A percentile compares a stretch with the other conserved stretches of the same genome.
phyloP scores from a whole-genome alignment of 2,888 invertebrate species.

The Pocota personata region DNA sequence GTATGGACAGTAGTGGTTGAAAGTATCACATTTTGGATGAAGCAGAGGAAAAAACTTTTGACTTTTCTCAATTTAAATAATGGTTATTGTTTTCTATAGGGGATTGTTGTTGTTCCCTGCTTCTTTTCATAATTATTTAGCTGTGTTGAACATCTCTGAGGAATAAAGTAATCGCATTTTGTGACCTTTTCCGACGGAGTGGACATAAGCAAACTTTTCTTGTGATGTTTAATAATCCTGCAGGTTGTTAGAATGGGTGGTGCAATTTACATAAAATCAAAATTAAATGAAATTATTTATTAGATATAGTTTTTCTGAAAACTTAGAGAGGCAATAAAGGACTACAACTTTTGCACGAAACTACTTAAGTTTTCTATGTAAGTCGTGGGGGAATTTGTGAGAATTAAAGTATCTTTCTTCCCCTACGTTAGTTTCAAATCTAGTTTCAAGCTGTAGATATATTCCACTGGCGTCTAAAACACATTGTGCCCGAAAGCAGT shows the following conservation, averaged over 20 bases:
- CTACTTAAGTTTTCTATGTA: no score
- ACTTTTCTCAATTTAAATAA: constrained; percentile 18
- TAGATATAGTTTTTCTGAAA: neutral
- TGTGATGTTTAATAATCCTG: neutral
- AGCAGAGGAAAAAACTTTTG: neutral
- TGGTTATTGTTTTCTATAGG: constrained; percentile 25
- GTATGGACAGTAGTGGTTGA: neutral
- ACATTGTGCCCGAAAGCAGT: no score
- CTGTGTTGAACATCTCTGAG: neutral
- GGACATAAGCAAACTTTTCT: neutral
- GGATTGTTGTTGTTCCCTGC: neutral
- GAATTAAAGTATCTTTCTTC: no score
- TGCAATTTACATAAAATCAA: neutral
- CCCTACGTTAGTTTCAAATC: no score
- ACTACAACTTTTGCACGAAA: no score
- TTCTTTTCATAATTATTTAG: constrained; percentile 20
- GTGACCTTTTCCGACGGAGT: neutral
- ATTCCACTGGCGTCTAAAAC: no score
- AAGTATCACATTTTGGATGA: neutral
- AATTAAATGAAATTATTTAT: neutral
- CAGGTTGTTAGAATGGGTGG: neutral
- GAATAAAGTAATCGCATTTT: constrained; percentile 9
- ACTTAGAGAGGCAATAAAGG: no score
- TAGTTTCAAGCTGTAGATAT: no score
- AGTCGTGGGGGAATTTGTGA: no score